Conservation (phyloP, 2,888 invertebrate genomes). For the Oegoconia quadripuncta region DNA sequence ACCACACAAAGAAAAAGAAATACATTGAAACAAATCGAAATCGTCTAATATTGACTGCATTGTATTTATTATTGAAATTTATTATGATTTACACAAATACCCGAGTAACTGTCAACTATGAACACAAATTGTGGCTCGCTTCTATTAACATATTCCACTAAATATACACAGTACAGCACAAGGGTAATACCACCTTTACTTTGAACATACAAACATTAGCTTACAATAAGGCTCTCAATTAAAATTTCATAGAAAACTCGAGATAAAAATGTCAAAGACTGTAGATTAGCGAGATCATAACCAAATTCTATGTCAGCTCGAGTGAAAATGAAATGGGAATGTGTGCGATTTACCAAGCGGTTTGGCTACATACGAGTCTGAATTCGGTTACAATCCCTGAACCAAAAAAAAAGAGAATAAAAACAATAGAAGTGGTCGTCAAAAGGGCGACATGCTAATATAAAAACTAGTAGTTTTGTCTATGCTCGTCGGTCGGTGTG, state of each 20-base stretch:
- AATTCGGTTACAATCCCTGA: slow-evolving; percentile 44
- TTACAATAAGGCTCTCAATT: slow-evolving; percentile 53
- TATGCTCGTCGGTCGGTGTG: slow-evolving; percentile 69
- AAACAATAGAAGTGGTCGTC: slow-evolving; percentile 23
- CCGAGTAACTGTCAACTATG: slow-evolving; percentile 65
- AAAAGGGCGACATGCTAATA: slow-evolving; percentile 37
- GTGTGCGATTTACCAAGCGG: slow-evolving; percentile 23
- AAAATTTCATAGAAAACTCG: slow-evolving; percentile 51
- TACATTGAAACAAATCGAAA: slow-evolving; percentile 38
- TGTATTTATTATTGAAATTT: slow-evolving; percentile 54
- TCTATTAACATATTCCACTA: slow-evolving; percentile 59
- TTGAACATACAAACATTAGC: slow-evolving; percentile 53
- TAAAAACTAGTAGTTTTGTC: slow-evolving; percentile 53
- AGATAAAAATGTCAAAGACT: slow-evolving; percentile 46
- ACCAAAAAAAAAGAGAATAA: slow-evolving; percentile 33
- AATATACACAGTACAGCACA: slow-evolving; percentile 56
- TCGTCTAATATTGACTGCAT: slow-evolving; percentile 44
- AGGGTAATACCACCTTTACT: slow-evolving; percentile 50
- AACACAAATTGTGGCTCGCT: slow-evolving; percentile 75
- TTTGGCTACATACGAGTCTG: slow-evolving; percentile 26
- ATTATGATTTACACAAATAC: slow-evolving; percentile 62
- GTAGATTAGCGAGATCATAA: slow-evolving; percentile 44
- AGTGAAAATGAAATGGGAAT: slow-evolving; percentile 36
- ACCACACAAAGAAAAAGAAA: slow-evolving; percentile 62
- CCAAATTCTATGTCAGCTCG: slow-evolving; percentile 40